Evolutionary conservation across 2,888 invertebrate genomes (phyloP).

Genomic region (Philereme transversata): DNA sequence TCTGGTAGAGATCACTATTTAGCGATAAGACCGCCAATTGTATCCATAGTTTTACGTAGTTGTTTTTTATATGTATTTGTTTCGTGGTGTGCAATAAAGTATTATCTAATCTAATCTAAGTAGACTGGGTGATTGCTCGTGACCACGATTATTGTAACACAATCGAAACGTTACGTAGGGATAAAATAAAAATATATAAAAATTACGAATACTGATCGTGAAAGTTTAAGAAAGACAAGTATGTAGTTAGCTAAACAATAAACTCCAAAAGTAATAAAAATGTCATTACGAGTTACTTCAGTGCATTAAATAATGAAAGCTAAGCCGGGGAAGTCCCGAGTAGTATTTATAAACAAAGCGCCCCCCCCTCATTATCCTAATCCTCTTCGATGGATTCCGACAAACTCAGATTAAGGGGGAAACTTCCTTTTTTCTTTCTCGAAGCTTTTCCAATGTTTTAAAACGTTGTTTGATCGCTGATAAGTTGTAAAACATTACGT

Average conservation of each 20-base stretch:
- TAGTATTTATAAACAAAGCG: constrained; percentile 46
- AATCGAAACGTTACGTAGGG: no score
- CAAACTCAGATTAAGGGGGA: constrained; percentile 40
- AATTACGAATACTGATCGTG: no score
- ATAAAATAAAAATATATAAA: no score
- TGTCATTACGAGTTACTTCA: constrained; percentile 29
- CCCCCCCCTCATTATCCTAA: constrained; percentile 48
- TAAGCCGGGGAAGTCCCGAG: constrained; percentile 31
- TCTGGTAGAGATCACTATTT: no score
- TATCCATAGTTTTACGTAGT: no score
- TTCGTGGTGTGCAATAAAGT: no score
- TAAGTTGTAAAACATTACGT: constrained; percentile 50
- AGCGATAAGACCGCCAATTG: no score
- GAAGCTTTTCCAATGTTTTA: constrained; percentile 46
- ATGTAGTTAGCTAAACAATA: background rate
- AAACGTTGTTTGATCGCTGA: constrained; percentile 47
- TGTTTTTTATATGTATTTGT: no score
- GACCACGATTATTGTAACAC: no score
- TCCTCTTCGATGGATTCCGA: constrained; percentile 45
- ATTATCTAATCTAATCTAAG: no score
- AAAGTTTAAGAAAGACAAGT: no score
- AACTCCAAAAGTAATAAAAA: constrained; percentile 24
- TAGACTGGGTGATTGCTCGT: no score
- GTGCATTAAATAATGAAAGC: constrained; percentile 26
- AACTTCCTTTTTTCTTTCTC: constrained; percentile 41